Evolutionary conservation across 2,797 vertebrate species (phyloP).

Genomic region (Sebastolobus alascanus): DNA sequence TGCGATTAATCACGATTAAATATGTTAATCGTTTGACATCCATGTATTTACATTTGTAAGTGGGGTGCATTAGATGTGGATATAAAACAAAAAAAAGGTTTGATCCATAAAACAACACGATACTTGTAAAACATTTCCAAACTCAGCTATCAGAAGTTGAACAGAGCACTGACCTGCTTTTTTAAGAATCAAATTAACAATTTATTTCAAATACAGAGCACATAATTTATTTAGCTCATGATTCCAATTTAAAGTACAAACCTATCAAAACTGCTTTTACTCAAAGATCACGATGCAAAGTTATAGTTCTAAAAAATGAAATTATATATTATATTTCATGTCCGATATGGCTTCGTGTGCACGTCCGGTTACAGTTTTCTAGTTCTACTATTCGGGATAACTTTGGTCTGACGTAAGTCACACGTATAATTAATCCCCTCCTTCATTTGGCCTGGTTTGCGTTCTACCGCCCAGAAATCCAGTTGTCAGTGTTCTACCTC

Average conservation of each 20-base stretch:
- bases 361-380: slow-evolving; percentile 15
- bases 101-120: not conserved
- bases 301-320: slow-evolving; percentile 25
- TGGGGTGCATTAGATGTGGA: not conserved
- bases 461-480: not conserved
- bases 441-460: slow-evolving; percentile 52
- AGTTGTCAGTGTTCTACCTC: slow-evolving; percentile 51
- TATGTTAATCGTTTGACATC: no score
- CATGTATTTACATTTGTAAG: not conserved
- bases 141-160: not conserved
- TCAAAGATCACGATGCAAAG: slow-evolving; percentile 26
- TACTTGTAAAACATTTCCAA: not conserved
- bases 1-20: no score
- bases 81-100: not conserved
- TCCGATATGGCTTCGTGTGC: slow-evolving; percentile 61
- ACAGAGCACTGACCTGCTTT: slow-evolving; percentile 22
- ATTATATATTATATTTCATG: slow-evolving; percentile 30
- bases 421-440: slow-evolving; percentile 11
- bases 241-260: slow-evolving; percentile 56
- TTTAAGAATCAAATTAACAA: slow-evolving; percentile 43
- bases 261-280: slow-evolving; percentile 44
- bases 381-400: slow-evolving; percentile 13
- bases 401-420: not conserved
- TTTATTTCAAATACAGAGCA: slow-evolving; percentile 67
- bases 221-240: slow-evolving; percentile 34